Base-by-base conservation (phyloP, 2,113 vertebrate genomes). In the Larimichthys polyactis region DNA sequence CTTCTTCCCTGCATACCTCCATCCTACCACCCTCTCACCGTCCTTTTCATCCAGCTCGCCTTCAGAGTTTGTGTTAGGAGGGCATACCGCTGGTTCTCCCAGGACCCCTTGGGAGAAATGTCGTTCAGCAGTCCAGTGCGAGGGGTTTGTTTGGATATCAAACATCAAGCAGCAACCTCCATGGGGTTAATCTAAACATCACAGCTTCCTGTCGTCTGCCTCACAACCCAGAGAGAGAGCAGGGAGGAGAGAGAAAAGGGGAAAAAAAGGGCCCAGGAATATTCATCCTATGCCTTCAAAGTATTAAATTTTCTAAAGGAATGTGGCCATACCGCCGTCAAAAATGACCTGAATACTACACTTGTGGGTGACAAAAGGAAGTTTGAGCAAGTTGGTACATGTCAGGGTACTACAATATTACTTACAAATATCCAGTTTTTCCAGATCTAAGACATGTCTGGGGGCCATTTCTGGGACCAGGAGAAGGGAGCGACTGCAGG, bases 61-160 rank as follows among this genome's bases (percentile, higher is more conserved):
- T 83, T 82, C 43, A 71, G 16, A 83, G 84, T 86, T 93, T 86
- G 72, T 89, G 79, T 88, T 82, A 64, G 85, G 51, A 77, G 85
- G 78, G 85, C 90, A 90, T 87, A 80, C 87, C 87, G 51, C 58
- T 44, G 63, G 75, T 88, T 92, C 87, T 86, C 86, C 69, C 69
- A 75, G 82, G 90, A 86, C 84, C 85, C 78, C 77, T 59, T 54
- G 80, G 88, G 84, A 90, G 84, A 85, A 81, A 84, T 88, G 89
- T 82, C 70, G 43, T 84, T 86, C 72, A 68, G 83, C 85, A 75
- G 80, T 69, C 60, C 82, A 70, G 82, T 69, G 87, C 36, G 29
- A 91, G 82, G 67, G 81, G 82, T 82, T 92, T 94, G 94, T 95
- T 94, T 94, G 83, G 89, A 90, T 89, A 93, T 93, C 90, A 94